Conservation (phyloP, 2,113 vertebrate genomes). For the Paramisgurnus dabryanus region DNA sequence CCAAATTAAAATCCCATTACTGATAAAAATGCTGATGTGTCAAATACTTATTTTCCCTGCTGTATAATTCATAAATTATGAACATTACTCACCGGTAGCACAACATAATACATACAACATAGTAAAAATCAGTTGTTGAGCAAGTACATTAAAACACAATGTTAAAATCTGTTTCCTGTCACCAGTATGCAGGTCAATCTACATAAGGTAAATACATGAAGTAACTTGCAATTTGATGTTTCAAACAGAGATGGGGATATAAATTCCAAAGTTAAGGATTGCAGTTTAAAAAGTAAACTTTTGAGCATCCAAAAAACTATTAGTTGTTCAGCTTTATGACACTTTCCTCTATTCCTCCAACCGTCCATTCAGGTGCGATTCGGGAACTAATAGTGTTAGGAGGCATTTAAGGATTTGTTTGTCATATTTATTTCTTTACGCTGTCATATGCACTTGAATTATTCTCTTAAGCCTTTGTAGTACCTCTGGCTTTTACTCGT, state of each 20-base stretch:
- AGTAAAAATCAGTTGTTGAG: too few species aligned
- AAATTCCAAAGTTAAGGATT: not conserved
- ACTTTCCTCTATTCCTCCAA: constrained; percentile 23
- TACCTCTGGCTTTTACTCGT: not conserved
- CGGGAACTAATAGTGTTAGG: not conserved
- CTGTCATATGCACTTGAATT: constrained; percentile 37
- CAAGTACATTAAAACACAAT: too few species aligned
- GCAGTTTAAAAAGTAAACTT: constrained; percentile 31
- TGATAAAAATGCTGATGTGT: too few species aligned
- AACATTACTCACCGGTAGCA: not conserved
- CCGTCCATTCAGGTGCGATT: constrained; percentile 9
- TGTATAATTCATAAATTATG: too few species aligned
- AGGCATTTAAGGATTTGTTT: constrained; percentile 32
- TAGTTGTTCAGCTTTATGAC: not conserved
- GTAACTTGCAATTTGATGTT: too few species aligned
- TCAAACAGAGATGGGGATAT: too few species aligned
- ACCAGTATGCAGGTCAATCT: too few species aligned
- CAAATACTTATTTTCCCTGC: too few species aligned
- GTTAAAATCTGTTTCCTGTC: too few species aligned
- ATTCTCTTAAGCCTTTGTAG: constrained; percentile 24
- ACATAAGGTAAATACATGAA: too few species aligned
- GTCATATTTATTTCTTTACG: constrained; percentile 29
- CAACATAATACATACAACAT: not conserved
- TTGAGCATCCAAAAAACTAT: not conserved
- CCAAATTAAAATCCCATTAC: too few species aligned